Conservation (phyloP, 37 sponge, comb jelly and placozoan species). For the Axinella damicornis region DNA sequence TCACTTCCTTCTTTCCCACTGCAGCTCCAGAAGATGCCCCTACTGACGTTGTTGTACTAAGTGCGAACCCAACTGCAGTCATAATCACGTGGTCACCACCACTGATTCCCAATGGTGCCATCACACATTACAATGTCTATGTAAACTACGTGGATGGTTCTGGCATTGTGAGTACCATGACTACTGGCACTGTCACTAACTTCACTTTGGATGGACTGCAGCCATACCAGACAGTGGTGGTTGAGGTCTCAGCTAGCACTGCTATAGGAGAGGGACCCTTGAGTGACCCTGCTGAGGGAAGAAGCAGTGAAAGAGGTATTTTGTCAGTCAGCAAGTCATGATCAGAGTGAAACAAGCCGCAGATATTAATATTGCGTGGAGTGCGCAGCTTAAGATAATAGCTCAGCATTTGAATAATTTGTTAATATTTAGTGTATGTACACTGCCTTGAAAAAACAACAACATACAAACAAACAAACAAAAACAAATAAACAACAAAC, state of each 20-base stretch:
- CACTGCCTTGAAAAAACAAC: too few relatives aligned
- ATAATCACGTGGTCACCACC: slow-evolving; percentile 4
- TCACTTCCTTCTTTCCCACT: too few relatives aligned
- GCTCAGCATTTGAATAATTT: too few relatives aligned
- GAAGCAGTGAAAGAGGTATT: slow-evolving; percentile 17
- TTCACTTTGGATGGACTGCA: not conserved
- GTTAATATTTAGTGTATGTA: too few relatives aligned
- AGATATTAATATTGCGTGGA: too few relatives aligned
- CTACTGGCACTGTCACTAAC: not conserved
- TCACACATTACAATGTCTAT: slow-evolving; percentile 15
- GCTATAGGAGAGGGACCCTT: too few relatives aligned
- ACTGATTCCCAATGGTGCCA: slow-evolving; percentile 20
- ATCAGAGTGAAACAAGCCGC: too few relatives aligned
- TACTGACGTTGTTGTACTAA: not conserved
- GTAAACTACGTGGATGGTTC: slow-evolving; percentile 21
- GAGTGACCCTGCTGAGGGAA: slow-evolving; percentile 10
- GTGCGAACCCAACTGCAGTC: slow-evolving; percentile 8
- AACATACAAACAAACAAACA: too few relatives aligned
- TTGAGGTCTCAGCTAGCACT: slow-evolving; percentile 14
- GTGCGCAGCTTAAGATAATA: too few relatives aligned
- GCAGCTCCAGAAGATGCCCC: slow-evolving; percentile 27
- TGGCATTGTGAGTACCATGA: not conserved
- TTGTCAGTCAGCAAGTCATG: too few relatives aligned
- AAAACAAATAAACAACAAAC: too few relatives aligned
- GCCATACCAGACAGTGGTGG: slow-evolving; percentile 6